A percentile compares a stretch with the other conserved stretches of the same genome.
These are phyloP conservation scores for Nyctalus aviator DNA, from an alignment of 2,797 vertebrate genomes.

Conservation along the genomic window DNA sequence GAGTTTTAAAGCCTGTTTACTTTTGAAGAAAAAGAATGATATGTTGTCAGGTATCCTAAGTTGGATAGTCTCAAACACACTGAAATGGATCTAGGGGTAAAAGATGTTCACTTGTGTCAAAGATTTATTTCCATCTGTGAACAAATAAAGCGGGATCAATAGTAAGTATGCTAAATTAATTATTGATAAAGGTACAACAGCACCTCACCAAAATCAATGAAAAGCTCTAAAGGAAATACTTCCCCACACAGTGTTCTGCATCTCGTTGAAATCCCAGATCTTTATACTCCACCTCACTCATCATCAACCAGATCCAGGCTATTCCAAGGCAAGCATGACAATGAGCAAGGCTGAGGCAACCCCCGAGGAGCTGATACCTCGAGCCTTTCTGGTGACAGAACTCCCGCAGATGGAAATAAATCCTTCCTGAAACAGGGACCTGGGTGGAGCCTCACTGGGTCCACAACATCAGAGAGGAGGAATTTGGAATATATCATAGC, in stretches of 20 bases:
- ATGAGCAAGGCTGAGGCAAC: not conserved
- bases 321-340: not conserved
- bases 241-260: not conserved
- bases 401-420: not conserved
- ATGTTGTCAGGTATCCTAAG: not conserved
- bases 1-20: not conserved
- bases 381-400: not conserved
- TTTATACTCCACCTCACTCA: not conserved
- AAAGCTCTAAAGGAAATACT: not conserved
- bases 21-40: constrained; percentile 38
- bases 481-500: not conserved
- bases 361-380: not conserved
- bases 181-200: not conserved
- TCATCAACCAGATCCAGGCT: not conserved
- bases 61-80: not conserved
- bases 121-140: not conserved
- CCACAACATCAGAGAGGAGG: not conserved
- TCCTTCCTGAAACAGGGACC: not conserved
- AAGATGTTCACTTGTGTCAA: not conserved
- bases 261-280: not conserved
- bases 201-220: not conserved
- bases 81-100: not conserved
- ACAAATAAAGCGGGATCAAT: not conserved
- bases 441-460: not conserved
- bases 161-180: not conserved